Conservation (phyloP, 2,113 vertebrate species). For the Aptenodytes patagonicus region DNA sequence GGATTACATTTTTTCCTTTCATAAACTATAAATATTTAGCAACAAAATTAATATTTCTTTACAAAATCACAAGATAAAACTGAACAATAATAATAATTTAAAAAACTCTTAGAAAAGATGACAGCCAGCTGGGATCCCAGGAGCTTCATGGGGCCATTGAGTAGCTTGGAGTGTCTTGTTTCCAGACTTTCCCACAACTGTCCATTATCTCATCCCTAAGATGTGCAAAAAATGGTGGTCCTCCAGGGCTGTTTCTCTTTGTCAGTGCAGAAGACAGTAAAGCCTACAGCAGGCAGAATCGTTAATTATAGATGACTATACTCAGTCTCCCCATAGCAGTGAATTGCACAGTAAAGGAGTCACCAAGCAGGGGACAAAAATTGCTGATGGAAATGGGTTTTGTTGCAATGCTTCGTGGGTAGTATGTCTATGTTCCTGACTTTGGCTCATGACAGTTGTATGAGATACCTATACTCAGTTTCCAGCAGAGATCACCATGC, state of each 20-base stretch:
- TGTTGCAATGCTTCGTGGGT: not conserved
- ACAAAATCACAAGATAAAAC: not conserved
- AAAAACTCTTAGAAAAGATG: not conserved
- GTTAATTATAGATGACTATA: not conserved
- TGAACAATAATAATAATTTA: no score
- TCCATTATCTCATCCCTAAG: not conserved
- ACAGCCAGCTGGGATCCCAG: not conserved
- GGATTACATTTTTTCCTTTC: not conserved
- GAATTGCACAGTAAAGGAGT: not conserved
- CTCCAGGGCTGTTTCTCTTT: not conserved
- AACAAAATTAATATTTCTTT: not conserved
- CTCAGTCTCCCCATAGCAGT: not conserved
- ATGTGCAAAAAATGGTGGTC: not conserved
- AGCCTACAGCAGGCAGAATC: not conserved
- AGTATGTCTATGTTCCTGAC: not conserved
- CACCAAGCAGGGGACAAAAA: not conserved
- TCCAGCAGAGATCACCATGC: not conserved
- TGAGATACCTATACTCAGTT: not conserved
- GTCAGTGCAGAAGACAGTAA: not conserved
- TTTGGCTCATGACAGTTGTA: not conserved
- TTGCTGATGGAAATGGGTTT: not conserved
- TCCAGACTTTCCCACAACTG: not conserved
- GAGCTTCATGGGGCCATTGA: not conserved
- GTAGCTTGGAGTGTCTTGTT: not conserved
- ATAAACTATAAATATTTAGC: not conserved